phyloP scores from a whole-genome alignment of 2,888 invertebrate genomes.

The Pseudococcus jackbeardsleyi region DNA sequence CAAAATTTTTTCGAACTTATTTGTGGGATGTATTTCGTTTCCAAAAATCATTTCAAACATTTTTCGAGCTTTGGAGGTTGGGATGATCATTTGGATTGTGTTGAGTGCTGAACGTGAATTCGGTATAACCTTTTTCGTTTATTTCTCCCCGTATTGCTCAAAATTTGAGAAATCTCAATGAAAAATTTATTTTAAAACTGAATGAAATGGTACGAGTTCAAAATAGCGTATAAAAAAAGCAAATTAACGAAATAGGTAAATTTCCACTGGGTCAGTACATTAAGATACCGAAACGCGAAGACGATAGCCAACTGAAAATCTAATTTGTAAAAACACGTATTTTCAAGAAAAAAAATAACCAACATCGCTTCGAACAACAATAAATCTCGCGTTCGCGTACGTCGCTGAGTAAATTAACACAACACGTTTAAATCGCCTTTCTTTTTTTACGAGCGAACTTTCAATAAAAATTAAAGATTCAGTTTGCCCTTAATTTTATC shows the following conservation, averaged over 20 bases:
- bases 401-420: constrained; percentile 17
- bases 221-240: too few species aligned
- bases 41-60: too few species aligned
- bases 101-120: too few species aligned
- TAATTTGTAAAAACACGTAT: neutral
- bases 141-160: too few species aligned
- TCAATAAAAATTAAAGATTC: constrained; percentile 46
- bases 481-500: constrained; percentile 45
- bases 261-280: neutral
- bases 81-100: too few species aligned
- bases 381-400: neutral
- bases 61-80: too few species aligned
- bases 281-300: neutral
- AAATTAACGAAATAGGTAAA: neutral
- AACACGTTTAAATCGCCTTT: neutral
- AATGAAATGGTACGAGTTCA: too few species aligned
- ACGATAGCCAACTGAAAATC: neutral
- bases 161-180: too few species aligned
- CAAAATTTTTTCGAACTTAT: too few species aligned
- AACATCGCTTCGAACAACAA: neutral
- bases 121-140: too few species aligned
- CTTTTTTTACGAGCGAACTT: constrained; percentile 35
- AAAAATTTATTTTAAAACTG: too few species aligned
- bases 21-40: too few species aligned
- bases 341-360: neutral